A percentile compares a stretch with the other conserved stretches of the same genome.
These are phyloP conservation scores for Timandra comae DNA, from an alignment of 2,888 invertebrate species.

Conservation along the genomic window DNA sequence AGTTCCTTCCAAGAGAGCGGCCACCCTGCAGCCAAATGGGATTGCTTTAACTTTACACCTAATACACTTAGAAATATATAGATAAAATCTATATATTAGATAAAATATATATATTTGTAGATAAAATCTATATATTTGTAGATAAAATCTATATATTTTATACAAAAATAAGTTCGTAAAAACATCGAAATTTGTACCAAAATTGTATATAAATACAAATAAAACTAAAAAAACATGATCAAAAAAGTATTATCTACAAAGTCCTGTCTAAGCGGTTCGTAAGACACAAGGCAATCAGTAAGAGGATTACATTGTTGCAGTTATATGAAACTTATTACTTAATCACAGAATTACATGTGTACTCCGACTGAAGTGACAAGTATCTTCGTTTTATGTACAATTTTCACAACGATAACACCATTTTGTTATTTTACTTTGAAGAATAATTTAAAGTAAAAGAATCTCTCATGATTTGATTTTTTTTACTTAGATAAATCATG, in stretches of 20 bases:
- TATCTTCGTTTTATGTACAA: constrained; percentile 7
- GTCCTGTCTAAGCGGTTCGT: constrained; percentile 4
- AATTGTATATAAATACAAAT: no score
- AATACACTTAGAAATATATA: constrained; percentile 29
- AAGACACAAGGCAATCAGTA: constrained; percentile 8
- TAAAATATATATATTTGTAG: not conserved
- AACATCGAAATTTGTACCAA: no score
- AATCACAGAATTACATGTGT: constrained; percentile 10
- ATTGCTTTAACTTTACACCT: constrained; percentile 51
- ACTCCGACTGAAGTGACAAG: constrained; percentile 5
- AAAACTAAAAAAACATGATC: not conserved
- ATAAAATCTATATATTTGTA: not conserved
- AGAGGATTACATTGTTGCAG: constrained; percentile 14
- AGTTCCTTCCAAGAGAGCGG: constrained; percentile 40
- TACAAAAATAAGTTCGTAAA: no score
- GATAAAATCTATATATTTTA: no score
- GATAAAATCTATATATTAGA: not conserved
- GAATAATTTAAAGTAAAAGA: no score
- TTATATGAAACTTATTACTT: constrained; percentile 12
- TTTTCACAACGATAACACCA: constrained; percentile 7
- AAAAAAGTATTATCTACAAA: not conserved
- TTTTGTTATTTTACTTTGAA: no score
- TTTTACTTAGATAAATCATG: no score
- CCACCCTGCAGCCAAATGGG: constrained; percentile 50
- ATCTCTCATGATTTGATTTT: no score